Percentiles rank a stretch among this genome's conserved stretches.
phyloP scores from a whole-genome alignment of 2,797 vertebrate species.

The Adrianichthys oophorus region DNA sequence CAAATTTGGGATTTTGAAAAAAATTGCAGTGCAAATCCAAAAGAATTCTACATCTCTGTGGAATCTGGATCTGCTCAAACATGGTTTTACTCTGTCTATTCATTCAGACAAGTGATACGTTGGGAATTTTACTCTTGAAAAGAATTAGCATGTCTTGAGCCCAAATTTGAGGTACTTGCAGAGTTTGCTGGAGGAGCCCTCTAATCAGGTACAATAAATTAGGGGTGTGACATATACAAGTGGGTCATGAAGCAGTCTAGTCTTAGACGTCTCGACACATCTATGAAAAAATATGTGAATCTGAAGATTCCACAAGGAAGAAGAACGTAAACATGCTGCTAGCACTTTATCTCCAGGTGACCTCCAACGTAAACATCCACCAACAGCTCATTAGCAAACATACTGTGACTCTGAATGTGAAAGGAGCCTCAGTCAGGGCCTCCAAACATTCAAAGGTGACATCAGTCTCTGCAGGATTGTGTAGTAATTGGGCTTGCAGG shows the following conservation, averaged over 20 bases:
- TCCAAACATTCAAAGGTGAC: constrained; percentile 19
- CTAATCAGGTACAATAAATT: constrained; percentile 23
- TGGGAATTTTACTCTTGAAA: constrained; percentile 22
- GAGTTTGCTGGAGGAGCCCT: constrained; percentile 8
- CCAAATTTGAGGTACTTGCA: constrained; percentile 12
- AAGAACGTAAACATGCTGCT: constrained; percentile 41
- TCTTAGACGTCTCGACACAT: constrained; percentile 1
- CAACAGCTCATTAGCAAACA: constrained; percentile 15
- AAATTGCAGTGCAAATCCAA: constrained; percentile 9
- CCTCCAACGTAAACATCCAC: constrained; percentile 48
- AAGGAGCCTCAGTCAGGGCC: constrained; percentile 13
- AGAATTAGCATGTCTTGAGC: constrained; percentile 30
- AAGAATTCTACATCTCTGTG: constrained; percentile 3
- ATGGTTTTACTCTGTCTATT: constrained; percentile 12
- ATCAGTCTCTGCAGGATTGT: constrained; percentile 11
- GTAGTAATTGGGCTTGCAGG: constrained; percentile 21
- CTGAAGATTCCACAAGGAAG: constrained; percentile 28
- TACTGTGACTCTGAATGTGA: constrained; percentile 17
- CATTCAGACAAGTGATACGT: constrained; percentile 11
- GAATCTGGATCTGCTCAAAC: constrained; percentile 17
- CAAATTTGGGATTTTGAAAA: constrained; percentile 21
- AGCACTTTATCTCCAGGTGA: constrained; percentile 34
- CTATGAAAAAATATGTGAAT: constrained; percentile 28
- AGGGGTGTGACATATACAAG: constrained; percentile 1
- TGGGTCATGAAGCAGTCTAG: constrained; percentile 13